Evolutionary conservation across 2,113 vertebrate genomes (phyloP), one percentile per base, ranked within the genome.

Genomic region (Pundamilia nyererei): DNA sequence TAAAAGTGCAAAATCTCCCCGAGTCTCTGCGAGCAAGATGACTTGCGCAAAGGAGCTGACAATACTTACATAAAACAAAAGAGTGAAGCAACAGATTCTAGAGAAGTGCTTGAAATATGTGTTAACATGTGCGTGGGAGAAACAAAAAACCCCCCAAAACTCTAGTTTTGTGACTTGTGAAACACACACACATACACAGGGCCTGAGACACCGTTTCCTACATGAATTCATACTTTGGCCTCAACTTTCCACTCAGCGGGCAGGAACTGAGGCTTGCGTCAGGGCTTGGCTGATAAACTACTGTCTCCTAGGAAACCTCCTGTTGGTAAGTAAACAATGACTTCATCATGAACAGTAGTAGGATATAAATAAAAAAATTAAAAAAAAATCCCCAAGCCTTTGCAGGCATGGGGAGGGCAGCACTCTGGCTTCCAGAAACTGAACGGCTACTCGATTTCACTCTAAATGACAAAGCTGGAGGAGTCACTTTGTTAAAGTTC

Each of bases 271-370:
- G 85, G 89, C 82, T 96, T 93, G 91, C 93, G 83, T 96, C 93
- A 95, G 86, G 81, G 82, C 81, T 89, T 92, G 94, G 95, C 93
- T 95, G 95, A 96, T 96, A 96, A 96, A 95, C 90, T 89, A 87
- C 62, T 40, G 91, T 97, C 93, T 96, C 95, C 96, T 94, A 95
- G 96, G 96, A 94, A 92, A 96, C 92, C 60, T 90, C 95, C 96
- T 96, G 96, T 96, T 96, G 88, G 94, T 92, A 89, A 90, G 93
- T 95, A 97, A 97, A 97, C 95, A 96, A 94, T 96, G 94, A 97
- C 95, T 93, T 97, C 93, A 97, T 92, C 53, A 55, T 90, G 95
- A 93, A 93, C 91, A 93, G 87, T 38, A 58, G 29, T 4, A 31
- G 65, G 60, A 65, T 35, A 77, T 62, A 62, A 62, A 35, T 62